Base-by-base conservation (phyloP, 2,113 vertebrate genomes). In the Leptosomus discolor region DNA sequence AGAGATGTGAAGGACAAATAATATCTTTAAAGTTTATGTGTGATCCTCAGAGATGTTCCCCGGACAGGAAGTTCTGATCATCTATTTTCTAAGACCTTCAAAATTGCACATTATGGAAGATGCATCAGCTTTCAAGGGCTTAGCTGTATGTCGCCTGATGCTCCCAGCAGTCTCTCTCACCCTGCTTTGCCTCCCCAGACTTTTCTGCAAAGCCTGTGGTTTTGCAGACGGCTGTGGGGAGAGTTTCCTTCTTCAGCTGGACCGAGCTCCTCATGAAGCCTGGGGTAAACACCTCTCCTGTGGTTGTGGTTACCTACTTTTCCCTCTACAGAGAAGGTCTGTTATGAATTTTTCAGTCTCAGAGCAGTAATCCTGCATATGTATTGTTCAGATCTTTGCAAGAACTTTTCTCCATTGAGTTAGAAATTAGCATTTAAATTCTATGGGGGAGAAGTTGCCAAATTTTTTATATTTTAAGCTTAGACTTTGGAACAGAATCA, bases 341-440 rank as follows among this genome's bases (percentile, higher is more conserved):
- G n/a, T 29, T 81, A 17, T 64, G 65, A 64, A 50, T 79, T 73
- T 86, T 68, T 75, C 41, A 71, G 80, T 57, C 2, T 6, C 19
- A 10, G 18, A 90, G 57, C 63, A 65, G 61, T 91, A 92, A 95
- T 81, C 48, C 37, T 85, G 64, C 68, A 36, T 75, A 24, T 0
- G 1, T 17, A 24, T 87, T 91, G 89, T 96, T 97, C 75, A 90
- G 26, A 85, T 96, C 58, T 74, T 76, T 58, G 51, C 46, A 37
- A 53, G 58, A 93, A 91, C 61, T 79, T 90, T 78, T 79, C 89
- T 97, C 70, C n/a, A 48, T 79, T 88, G 86, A 92, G 78, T 89
- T 92, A 85, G 57, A 94, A 94, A 94, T 91, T 89, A 96, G 91
- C 70, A 85, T 92, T 94, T 95, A 93, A 91, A 91, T 97, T 96